A percentile compares a stretch with the other conserved stretches of the same genome.
These are phyloP conservation scores for Dexiosoma caninum DNA, from an alignment of 2,888 invertebrate genomes.

Conservation along the genomic window DNA sequence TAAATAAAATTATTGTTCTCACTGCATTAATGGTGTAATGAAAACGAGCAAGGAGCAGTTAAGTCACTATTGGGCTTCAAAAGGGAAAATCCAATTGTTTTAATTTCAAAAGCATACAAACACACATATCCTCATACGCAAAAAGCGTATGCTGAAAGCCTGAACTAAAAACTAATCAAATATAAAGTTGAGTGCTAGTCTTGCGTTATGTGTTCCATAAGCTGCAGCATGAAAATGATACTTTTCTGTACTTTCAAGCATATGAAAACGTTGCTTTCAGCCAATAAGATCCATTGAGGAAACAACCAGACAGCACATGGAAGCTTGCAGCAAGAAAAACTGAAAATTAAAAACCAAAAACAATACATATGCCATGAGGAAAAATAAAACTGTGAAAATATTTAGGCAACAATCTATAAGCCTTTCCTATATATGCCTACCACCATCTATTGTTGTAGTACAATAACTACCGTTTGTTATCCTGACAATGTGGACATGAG, in stretches of 20 bases:
- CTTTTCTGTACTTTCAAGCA: constrained; percentile 20
- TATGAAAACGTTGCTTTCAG: constrained; percentile 29
- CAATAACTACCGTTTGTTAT: constrained; percentile 25
- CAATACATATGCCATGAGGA: not conserved
- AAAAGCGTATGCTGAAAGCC: not conserved
- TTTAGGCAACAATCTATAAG: constrained; percentile 21
- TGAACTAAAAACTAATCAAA: constrained; percentile 16
- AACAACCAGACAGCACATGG: not conserved
- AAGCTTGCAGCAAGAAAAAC: not conserved
- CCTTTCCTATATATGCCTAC: not conserved
- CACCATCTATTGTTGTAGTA: not conserved
- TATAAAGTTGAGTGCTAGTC: not conserved
- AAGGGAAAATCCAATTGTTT: not conserved
- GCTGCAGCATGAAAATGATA: not conserved
- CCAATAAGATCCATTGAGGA: constrained; percentile 32
- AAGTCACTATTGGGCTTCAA: not conserved
- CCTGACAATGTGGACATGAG: not conserved
- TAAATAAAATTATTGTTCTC: not conserved
- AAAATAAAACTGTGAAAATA: not conserved
- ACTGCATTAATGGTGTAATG: not conserved
- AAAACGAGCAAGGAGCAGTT: no score
- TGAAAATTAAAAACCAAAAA: not conserved
- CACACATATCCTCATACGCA: not conserved
- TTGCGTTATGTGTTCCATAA: not conserved
- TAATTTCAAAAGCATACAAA: no score